phyloP scores from a whole-genome alignment of 2,113 vertebrate genomes.

The Apistogramma diplotaenia region DNA sequence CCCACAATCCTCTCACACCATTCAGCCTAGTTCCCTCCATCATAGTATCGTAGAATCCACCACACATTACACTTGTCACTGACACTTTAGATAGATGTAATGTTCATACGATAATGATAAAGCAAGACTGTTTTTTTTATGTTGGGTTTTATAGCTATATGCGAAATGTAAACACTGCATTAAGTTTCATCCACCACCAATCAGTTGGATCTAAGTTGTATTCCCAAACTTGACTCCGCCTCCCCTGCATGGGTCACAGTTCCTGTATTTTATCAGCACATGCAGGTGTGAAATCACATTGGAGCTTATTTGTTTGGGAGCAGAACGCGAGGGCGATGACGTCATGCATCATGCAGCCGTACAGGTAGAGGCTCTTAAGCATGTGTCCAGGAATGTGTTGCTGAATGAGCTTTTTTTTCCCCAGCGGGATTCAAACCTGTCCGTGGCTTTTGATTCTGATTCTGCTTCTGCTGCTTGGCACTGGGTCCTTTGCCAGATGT shows the following conservation, averaged over 20 bases:
- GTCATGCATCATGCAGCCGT: conserved; percentile 9
- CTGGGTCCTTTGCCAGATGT: conserved; percentile 10
- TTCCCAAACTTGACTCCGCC: neutral
- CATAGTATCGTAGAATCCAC: conserved; percentile 40
- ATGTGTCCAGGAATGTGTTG: conserved; percentile 10
- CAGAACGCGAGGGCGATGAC: neutral
- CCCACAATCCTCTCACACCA: conserved; percentile 11
- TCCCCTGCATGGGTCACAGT: conserved; percentile 44
- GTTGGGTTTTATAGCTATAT: conserved; percentile 65
- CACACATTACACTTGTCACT: conserved; percentile 50
- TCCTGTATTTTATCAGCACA: conserved; percentile 23
- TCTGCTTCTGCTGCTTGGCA: conserved; percentile 9
- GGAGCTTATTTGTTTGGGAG: neutral
- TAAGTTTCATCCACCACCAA: conserved; percentile 27
- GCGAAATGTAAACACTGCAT: conserved; percentile 50
- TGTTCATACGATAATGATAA: conserved; percentile 35
- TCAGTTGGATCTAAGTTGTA: conserved; percentile 17
- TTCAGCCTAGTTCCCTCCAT: conserved; percentile 21
- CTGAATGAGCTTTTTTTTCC: conserved; percentile 4
- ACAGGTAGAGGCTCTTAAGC: neutral
- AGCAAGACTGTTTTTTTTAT: conserved; percentile 60
- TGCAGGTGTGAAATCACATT: neutral
- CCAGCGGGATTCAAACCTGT: conserved; percentile 3
- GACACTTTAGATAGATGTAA: conserved; percentile 74
- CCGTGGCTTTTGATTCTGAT: conserved; percentile 29